Evolutionary conservation across 1,140 invertebrate species (phyloP).

Genomic region (Drosophila kurseongensis): DNA sequence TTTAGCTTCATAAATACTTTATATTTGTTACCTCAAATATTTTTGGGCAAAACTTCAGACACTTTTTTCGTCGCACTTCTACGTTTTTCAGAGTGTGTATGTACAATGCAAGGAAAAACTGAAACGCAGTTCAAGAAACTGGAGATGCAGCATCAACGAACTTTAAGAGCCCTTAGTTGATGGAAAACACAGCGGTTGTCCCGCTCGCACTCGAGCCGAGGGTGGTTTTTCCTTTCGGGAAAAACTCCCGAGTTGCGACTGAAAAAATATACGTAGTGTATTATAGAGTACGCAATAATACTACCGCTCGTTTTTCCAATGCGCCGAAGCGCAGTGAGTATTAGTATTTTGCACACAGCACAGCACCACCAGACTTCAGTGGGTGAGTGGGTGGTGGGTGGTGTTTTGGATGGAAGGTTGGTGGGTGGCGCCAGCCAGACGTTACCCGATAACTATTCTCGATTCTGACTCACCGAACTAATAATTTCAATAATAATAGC

Average conservation of each 20-base stretch:
- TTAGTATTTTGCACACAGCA: conserved; percentile 1
- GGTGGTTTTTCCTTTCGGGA: conserved; percentile 52
- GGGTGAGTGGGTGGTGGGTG: conserved; percentile 21
- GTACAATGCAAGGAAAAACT: conserved; percentile 40
- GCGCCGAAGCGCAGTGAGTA: conserved; percentile 48
- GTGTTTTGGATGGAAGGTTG: neutral
- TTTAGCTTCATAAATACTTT: conserved; percentile 15
- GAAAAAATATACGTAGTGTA: conserved; percentile 33
- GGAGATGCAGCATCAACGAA: conserved; percentile 61
- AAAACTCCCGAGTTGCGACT: conserved; percentile 21
- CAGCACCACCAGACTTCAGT: conserved; percentile 10
- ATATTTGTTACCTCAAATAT: neutral
- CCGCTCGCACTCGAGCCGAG: conserved; percentile 41
- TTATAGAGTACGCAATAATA: conserved; percentile 56
- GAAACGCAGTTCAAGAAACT: conserved; percentile 74
- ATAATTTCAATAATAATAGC: conserved; percentile 7
- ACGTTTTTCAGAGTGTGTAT: conserved; percentile 35
- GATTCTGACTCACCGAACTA: conserved; percentile 30
- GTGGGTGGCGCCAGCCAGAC: conserved; percentile 23
- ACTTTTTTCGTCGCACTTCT: conserved; percentile 25
- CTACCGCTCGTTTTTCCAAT: conserved; percentile 33
- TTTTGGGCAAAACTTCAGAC: conserved; percentile 3
- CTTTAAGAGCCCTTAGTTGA: conserved; percentile 60
- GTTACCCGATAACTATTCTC: conserved; percentile 16
- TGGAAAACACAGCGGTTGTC: conserved; percentile 31